phyloP scores from a whole-genome alignment of 2,888 invertebrate genomes.

The Loripinus fragilis region DNA sequence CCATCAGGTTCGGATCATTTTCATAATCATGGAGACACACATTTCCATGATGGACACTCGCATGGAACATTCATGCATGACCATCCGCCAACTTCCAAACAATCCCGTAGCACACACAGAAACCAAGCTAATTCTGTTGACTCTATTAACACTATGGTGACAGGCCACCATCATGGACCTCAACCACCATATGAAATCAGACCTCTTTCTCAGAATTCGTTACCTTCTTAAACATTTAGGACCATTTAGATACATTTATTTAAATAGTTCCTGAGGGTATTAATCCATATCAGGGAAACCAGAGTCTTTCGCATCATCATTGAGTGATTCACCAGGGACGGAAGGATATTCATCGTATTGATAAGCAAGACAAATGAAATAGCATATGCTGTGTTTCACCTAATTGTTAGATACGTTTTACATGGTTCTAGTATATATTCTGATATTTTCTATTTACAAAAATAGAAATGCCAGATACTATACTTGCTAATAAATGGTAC shows the following conservation, averaged over 20 bases:
- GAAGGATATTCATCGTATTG: too few relatives aligned
- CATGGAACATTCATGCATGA: not conserved
- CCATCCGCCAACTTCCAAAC: not conserved
- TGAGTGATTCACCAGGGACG: not conserved
- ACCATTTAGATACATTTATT: not conserved
- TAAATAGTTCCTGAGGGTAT: not conserved
- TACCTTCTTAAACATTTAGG: not conserved
- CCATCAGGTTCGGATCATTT: not conserved
- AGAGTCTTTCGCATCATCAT: not conserved
- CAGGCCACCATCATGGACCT: not conserved
- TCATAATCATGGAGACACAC: not conserved
- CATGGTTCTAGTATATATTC: too few relatives aligned
- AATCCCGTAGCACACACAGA: not conserved
- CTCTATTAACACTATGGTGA: not conserved
- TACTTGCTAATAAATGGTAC: too few relatives aligned
- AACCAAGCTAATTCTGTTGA: not conserved
- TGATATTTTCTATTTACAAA: too few relatives aligned
- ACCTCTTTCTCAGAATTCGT: not conserved
- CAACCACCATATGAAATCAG: not conserved
- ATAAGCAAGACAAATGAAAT: too few relatives aligned
- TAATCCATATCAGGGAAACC: not conserved
- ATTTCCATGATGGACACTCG: not conserved
- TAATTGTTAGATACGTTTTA: too few relatives aligned
- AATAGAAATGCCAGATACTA: too few relatives aligned
- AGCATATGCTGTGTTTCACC: too few relatives aligned